These are phyloP conservation scores for Caenorhabditis zanzibari DNA, from an alignment of 2,888 invertebrate species.

Conservation along the genomic window DNA sequence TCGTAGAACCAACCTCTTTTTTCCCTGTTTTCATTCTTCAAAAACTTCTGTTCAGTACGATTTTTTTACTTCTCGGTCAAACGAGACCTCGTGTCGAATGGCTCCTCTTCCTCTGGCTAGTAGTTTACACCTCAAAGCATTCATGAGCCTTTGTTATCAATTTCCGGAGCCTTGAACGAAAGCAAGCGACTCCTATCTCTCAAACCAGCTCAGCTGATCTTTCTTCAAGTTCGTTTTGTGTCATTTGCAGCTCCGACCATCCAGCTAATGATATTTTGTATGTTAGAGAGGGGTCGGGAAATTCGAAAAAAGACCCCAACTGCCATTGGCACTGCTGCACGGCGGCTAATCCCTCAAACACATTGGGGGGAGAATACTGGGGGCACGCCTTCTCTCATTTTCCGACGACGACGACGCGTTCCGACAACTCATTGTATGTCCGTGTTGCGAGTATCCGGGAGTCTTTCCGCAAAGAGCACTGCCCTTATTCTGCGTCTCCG, in stretches of 20 bases:
- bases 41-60: too few relatives aligned
- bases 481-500: slow-evolving; percentile 57
- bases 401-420: slow-evolving; percentile 22
- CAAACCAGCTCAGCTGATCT: slow-evolving; percentile 22
- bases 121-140: slow-evolving; percentile 30
- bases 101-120: slow-evolving; percentile 7
- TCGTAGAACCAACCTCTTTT: too few relatives aligned
- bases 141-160: slow-evolving; percentile 23
- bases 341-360: slow-evolving; percentile 47
- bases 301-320: slow-evolving; percentile 35
- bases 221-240: slow-evolving; percentile 20
- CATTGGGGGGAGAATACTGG: slow-evolving; percentile 34
- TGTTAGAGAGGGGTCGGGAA: slow-evolving; percentile 28
- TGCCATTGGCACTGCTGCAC: slow-evolving; percentile 42
- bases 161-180: not conserved
- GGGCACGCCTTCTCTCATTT: slow-evolving; percentile 26
- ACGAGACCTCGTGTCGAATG: slow-evolving; percentile 6
- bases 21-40: too few relatives aligned
- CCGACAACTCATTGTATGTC: slow-evolving; percentile 44
- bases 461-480: slow-evolving; percentile 46
- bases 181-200: not conserved
- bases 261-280: slow-evolving; percentile 44
- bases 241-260: slow-evolving; percentile 33
- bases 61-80: slow-evolving; percentile 13
- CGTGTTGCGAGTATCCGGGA: slow-evolving; percentile 53